These are phyloP conservation scores for Dendroctonus ponderosae DNA, from an alignment of 1,140 invertebrate species.

Conservation along the genomic window DNA sequence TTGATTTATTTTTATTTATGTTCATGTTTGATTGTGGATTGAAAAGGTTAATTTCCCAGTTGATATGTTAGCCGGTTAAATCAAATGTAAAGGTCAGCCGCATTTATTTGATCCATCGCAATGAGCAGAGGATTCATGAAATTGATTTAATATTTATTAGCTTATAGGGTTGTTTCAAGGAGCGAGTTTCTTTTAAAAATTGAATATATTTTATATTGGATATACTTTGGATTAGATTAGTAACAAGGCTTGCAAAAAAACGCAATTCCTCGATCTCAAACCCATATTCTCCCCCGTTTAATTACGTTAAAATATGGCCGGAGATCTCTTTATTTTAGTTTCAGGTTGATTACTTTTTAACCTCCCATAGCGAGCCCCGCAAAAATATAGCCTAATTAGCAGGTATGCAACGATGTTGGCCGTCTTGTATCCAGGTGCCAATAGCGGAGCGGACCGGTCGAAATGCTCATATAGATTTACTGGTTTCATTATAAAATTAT, in stretches of 20 bases:
- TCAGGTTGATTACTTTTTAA: slow-evolving; percentile 27
- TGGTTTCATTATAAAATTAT: slow-evolving; percentile 41
- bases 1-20: slow-evolving; percentile 13
- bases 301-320: slow-evolving; percentile 22
- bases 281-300: slow-evolving; percentile 20
- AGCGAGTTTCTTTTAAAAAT: too few relatives aligned
- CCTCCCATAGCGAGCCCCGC: slow-evolving; percentile 26
- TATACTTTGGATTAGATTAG: too few relatives aligned
- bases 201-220: too few relatives aligned
- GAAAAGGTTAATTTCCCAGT: slow-evolving; percentile 12
- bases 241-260: neutral
- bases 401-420: slow-evolving; percentile 32
- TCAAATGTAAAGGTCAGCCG: slow-evolving; percentile 3
- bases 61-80: slow-evolving; percentile 5
- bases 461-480: slow-evolving; percentile 38
- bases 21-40: slow-evolving; percentile 1
- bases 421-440: slow-evolving; percentile 31
- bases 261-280: slow-evolving; percentile 3
- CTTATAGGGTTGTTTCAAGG: too few relatives aligned
- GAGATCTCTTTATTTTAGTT: slow-evolving; percentile 24
- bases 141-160: too few relatives aligned
- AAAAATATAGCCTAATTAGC: slow-evolving; percentile 39
- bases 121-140: neutral
- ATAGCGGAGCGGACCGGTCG: slow-evolving; percentile 9
- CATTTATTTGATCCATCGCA: slow-evolving; percentile 8